phyloP scores from a whole-genome alignment of 2,888 invertebrate species.

The Nephrotoma guestfalica region DNA sequence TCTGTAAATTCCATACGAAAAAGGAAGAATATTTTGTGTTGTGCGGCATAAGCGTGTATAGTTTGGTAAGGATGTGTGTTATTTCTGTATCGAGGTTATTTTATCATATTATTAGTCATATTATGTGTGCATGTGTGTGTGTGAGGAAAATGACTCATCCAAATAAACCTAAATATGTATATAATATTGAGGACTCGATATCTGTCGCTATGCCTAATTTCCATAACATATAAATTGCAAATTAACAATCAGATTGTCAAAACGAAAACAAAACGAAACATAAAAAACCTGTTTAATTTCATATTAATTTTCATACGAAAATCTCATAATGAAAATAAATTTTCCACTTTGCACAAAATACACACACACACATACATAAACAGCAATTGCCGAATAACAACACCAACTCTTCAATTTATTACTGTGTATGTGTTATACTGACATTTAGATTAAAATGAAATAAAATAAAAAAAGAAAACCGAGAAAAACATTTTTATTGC shows the following conservation, averaged over 20 bases:
- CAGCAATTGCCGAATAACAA: neutral
- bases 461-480: neutral
- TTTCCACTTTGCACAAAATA: neutral
- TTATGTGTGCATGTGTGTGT: neutral
- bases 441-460: neutral
- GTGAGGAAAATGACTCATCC: neutral
- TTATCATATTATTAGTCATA: neutral
- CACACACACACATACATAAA: neutral
- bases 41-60: neutral
- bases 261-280: neutral
- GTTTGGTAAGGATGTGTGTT: neutral
- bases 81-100: neutral
- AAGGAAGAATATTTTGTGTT: neutral
- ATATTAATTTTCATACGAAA: neutral
- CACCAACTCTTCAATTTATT: neutral
- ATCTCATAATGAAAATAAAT: neutral
- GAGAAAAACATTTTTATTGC: conserved; percentile 3
- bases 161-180: neutral
- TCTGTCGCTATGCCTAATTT: neutral
- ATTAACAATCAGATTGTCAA: neutral
- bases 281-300: neutral
- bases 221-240: neutral
- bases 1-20: neutral
- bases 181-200: neutral
- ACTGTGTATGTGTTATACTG: neutral